phyloP scores from a whole-genome alignment of 2,888 invertebrate genomes.

The Lymantria monacha region DNA sequence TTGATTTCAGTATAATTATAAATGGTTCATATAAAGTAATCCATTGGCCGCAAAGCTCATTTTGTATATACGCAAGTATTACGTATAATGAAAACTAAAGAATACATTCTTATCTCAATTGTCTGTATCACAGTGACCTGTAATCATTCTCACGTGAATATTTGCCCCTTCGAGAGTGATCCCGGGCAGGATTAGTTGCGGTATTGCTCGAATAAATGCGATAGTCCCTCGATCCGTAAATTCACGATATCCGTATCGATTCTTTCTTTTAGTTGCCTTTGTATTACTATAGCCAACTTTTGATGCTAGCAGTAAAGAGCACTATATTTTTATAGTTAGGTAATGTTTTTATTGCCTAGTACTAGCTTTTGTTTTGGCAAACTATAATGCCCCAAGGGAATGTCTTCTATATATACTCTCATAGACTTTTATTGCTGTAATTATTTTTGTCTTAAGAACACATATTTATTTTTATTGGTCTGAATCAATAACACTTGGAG shows the following conservation, averaged over 20 bases:
- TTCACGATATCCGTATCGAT: neutral
- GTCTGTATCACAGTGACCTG: neutral
- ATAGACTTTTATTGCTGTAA: neutral
- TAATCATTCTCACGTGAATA: neutral
- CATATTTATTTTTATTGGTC: no score
- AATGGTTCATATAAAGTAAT: no score
- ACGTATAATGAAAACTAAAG: neutral
- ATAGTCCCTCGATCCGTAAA: neutral
- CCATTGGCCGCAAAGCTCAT: no score
- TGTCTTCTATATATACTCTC: neutral
- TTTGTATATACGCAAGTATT: neutral
- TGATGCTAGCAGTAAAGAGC: neutral
- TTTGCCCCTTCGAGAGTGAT: conserved; percentile 1
- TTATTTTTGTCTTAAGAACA: neutral
- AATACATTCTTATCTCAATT: neutral
- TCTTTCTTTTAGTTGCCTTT: neutral
- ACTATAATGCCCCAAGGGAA: neutral
- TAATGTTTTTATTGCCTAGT: neutral
- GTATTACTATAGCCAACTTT: neutral
- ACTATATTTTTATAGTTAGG: neutral
- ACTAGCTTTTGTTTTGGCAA: neutral
- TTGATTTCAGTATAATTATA: no score
- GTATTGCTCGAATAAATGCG: neutral
- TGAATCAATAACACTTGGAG: no score
- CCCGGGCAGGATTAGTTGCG: neutral